Percentiles rank a stretch among this genome's conserved stretches.
Evolutionary conservation across 1,140 invertebrate genomes (phyloP).

Genomic region (Acromyrmex echinatior): DNA sequence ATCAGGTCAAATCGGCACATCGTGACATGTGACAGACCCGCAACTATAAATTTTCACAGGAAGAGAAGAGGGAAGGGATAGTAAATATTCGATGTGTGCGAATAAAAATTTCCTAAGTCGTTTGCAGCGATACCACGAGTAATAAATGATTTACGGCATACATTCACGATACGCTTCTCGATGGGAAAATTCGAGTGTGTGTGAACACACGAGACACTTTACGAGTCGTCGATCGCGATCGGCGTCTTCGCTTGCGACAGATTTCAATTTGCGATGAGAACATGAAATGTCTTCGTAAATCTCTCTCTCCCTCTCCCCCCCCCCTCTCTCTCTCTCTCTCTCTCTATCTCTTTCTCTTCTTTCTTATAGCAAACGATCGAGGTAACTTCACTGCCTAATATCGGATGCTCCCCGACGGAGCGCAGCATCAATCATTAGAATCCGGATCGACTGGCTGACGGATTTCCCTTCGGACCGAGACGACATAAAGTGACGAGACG

Average conservation of each 20-base stretch:
- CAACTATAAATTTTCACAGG: constrained; percentile 20
- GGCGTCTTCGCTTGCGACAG: neutral
- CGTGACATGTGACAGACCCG: neutral
- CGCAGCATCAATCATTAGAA: constrained; percentile 58
- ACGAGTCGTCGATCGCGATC: constrained; percentile 3
- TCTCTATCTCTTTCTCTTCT: too few species aligned
- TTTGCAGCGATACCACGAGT: neutral
- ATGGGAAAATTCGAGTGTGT: neutral
- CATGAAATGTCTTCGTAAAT: neutral
- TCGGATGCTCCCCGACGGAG: neutral
- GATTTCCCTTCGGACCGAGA: constrained; percentile 44
- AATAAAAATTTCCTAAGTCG: constrained; percentile 39
- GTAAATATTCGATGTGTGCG: constrained; percentile 40
- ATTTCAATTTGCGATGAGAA: constrained; percentile 36
- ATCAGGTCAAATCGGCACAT: constrained; percentile 6
- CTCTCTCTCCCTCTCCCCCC: neutral
- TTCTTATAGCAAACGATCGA: neutral
- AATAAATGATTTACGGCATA: constrained; percentile 31
- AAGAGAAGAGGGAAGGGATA: neutral
- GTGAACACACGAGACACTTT: neutral
- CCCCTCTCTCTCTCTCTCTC: neutral
- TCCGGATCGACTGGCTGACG: constrained; percentile 57
- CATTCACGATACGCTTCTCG: neutral
- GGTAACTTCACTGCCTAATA: neutral
- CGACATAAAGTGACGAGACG: neutral